Evolutionary conservation across 2,797 vertebrate genomes (phyloP).

Genomic region (Myotis findleyi): DNA sequence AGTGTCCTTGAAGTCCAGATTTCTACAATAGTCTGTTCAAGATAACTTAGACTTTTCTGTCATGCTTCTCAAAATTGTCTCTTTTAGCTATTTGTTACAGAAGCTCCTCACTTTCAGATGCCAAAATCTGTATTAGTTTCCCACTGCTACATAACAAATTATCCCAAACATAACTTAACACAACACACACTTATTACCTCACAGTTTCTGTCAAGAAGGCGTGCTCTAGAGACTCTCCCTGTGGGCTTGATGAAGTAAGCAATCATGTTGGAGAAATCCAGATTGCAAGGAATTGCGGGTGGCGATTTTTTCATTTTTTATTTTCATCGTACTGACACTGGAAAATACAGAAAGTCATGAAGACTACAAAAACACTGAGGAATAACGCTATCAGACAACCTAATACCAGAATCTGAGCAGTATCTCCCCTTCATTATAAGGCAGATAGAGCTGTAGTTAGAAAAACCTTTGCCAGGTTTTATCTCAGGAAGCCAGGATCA

Average conservation of each 20-base stretch:
- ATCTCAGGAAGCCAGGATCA: not conserved
- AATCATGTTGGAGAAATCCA: not conserved
- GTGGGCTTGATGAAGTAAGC: not conserved
- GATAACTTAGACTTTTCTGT: not conserved
- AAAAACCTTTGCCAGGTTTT: not conserved
- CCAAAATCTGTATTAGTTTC: not conserved
- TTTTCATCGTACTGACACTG: not conserved
- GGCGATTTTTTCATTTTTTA: not conserved
- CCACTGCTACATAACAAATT: not conserved
- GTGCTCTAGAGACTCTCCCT: not conserved
- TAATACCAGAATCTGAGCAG: not conserved
- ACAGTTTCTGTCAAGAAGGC: not conserved
- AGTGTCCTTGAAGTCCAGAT: slow-evolving; percentile 7
- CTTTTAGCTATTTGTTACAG: not conserved
- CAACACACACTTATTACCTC: not conserved
- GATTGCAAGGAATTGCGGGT: not conserved
- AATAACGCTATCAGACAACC: not conserved
- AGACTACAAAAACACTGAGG: not conserved
- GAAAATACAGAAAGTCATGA: not conserved
- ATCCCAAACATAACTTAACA: not conserved
- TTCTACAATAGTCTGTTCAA: not conserved
- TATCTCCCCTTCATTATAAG: not conserved
- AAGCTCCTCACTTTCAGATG: not conserved
- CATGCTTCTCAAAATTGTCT: not conserved
- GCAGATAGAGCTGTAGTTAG: not conserved